Conservation (phyloP, 2,888 invertebrate species). For the Dendrolimus houi region DNA sequence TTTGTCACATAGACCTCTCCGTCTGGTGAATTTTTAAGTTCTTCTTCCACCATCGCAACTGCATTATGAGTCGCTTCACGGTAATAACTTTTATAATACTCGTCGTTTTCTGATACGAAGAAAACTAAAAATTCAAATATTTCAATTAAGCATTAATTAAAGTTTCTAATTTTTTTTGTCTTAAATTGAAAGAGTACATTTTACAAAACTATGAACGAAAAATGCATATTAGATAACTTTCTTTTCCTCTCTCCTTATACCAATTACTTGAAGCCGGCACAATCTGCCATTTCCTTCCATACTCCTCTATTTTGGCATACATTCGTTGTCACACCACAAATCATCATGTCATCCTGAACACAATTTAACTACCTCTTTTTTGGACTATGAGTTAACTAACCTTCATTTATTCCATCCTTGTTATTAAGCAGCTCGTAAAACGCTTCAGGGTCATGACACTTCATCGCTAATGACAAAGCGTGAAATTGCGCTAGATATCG, state of each 20-base stretch:
- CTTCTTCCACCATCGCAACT: conserved; percentile 77
- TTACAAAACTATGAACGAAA: no score
- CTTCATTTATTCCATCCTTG: conserved; percentile 66
- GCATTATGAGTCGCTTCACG: conserved; percentile 79
- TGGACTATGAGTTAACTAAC: conserved; percentile 19
- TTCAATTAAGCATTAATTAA: no score
- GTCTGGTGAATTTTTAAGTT: conserved; percentile 44
- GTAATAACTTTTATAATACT: conserved; percentile 83
- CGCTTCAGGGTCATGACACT: conserved; percentile 71
- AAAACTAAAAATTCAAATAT: conserved; percentile 51
- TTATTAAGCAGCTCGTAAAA: conserved; percentile 69
- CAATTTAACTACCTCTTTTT: no score
- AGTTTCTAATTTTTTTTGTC: no score
- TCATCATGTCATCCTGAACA: no score
- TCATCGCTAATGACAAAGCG: conserved; percentile 79
- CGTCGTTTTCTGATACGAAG: conserved; percentile 79
- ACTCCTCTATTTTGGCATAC: no score
- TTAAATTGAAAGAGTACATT: no score
- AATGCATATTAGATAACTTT: no score
- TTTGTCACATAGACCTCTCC: conserved; percentile 75
- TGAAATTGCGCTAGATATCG: conserved; percentile 80
- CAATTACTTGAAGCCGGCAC: no score
- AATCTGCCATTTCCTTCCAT: no score
- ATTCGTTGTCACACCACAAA: no score
- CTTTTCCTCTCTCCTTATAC: no score